Base-by-base conservation (phyloP, 2,888 invertebrate genomes). In the Drosophila rubida region DNA sequence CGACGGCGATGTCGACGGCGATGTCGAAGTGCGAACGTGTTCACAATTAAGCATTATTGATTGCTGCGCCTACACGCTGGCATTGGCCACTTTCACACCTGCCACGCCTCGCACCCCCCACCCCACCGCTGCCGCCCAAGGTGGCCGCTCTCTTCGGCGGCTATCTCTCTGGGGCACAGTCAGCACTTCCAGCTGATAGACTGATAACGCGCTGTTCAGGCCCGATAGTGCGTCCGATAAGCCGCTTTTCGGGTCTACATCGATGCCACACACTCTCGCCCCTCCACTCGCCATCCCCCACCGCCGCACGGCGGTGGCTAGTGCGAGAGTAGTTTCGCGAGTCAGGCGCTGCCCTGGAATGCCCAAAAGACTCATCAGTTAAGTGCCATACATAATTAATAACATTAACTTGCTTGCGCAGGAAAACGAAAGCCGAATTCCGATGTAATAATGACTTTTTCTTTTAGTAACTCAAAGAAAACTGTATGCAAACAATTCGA, bases 1-100 rank as follows among this genome's bases (percentile, higher is more conserved):
- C 7, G 11, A 4, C 16, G 19, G 11, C 16, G 35, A 22, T 1
- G 13, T 9, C 7, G 11, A 19, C n/a, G 2, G 5, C 48, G 42
- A 11, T 3, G 39, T 41, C 23, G 44, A 62, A 27, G 51, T 66
- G 57, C 30, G 45, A 53, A 73, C 22, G 70, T 74, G 62, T 69
- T 16, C 48, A 46, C 35, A 51, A 49, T 59, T 54, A 71, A 46
- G 39, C 41, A 53, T 55, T 78, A 85, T 79, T 85, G 75, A 85
- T 85, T 79, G 64, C 19, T 60, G 22, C 51, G 69, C 37, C 70
- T 61, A 68, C 49, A 16, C 37, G 19, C 22, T 6, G 25, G 6
- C 25, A 25, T 25, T 25, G 25, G 25, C 25, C 19, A 19, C 19
- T 19, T 25, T 2, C 19, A 7, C 48, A 14, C 37, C 13, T 37